Evolutionary conservation across 2,888 invertebrate species (phyloP).

Genomic region (Lasioglossum calceatum): DNA sequence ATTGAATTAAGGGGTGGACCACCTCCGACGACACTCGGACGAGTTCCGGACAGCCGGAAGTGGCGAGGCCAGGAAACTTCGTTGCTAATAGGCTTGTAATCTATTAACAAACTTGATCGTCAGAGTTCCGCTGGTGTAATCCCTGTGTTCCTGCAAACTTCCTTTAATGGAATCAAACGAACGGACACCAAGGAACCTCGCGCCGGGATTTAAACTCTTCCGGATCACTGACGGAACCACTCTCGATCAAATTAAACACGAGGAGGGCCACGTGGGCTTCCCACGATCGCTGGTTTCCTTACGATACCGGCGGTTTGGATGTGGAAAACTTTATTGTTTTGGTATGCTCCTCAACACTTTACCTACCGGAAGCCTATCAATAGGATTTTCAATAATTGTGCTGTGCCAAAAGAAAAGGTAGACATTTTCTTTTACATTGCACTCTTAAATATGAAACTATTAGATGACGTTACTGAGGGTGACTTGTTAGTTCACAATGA

Average conservation of each 20-base stretch:
- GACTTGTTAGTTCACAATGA: too few species aligned
- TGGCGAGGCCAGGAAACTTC: slow-evolving; percentile 11
- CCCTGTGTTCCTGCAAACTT: slow-evolving; percentile 1
- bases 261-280: background rate
- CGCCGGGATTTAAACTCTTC: background rate
- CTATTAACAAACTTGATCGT: slow-evolving; percentile 41
- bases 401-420: too few species aligned
- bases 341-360: too few species aligned
- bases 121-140: slow-evolving; percentile 6
- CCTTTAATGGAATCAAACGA: slow-evolving; percentile 20
- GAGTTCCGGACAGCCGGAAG: background rate
- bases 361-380: too few species aligned
- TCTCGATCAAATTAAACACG: background rate
- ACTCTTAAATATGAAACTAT: too few species aligned
- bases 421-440: too few species aligned
- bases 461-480: too few species aligned
- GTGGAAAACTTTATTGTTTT: too few species aligned
- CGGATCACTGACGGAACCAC: background rate
- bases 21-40: background rate
- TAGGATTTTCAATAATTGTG: too few species aligned
- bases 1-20: background rate
- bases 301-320: too few species aligned
- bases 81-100: slow-evolving; percentile 42
- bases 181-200: background rate
- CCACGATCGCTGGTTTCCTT: background rate